Conservation (phyloP, 1,140 invertebrate species). For the Drosophila novamexicana region DNA sequence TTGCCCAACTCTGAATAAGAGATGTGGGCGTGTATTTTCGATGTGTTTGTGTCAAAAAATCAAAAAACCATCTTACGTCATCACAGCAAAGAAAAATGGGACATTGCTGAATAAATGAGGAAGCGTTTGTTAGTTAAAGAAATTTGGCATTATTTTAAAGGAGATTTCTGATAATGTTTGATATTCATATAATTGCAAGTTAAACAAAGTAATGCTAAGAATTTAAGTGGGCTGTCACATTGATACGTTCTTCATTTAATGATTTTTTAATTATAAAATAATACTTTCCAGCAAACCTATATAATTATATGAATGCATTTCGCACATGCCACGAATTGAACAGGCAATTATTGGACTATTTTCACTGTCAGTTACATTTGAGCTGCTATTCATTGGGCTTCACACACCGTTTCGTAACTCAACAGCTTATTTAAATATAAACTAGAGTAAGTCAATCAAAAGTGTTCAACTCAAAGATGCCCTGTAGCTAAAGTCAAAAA, state of each 20-base stretch:
- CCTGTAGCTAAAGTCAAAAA: background rate
- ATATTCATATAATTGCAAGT: no score
- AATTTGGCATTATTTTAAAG: no score
- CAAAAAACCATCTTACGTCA: no score
- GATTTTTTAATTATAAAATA: constrained; percentile 7
- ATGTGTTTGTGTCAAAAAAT: no score
- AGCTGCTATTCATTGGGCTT: constrained; percentile 17
- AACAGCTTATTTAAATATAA: background rate
- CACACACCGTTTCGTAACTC: constrained; percentile 6
- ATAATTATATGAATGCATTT: background rate
- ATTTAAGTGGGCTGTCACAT: background rate
- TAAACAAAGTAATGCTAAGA: no score
- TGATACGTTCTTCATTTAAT: background rate
- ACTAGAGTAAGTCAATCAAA: background rate
- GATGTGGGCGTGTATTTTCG: no score
- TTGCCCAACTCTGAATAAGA: no score
- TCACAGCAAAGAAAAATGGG: no score
- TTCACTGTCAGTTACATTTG: constrained; percentile 29
- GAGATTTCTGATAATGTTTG: no score
- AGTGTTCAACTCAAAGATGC: background rate
- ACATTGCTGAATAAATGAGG: no score
- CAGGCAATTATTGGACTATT: constrained; percentile 31
- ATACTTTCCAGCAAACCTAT: background rate
- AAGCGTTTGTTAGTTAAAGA: no score
- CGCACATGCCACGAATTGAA: constrained; percentile 27